phyloP scores from a whole-genome alignment of 2,797 vertebrate genomes.

The Clamator glandarius region DNA sequence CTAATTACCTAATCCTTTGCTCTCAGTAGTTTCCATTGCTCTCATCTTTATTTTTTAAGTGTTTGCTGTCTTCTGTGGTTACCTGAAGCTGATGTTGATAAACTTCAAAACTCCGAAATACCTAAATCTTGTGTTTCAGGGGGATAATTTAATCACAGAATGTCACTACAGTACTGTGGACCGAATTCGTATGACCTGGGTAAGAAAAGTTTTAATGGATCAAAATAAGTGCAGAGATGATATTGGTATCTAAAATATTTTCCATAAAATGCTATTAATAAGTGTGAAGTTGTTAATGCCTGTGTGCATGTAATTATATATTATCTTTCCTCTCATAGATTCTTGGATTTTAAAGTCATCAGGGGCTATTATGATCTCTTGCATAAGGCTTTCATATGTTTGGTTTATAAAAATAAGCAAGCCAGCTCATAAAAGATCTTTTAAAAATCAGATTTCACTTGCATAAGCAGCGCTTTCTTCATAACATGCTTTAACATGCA shows the following conservation, averaged over 20 bases:
- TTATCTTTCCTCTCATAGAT: neutral
- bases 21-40: neutral
- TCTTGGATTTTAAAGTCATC: neutral
- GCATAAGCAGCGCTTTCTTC: neutral
- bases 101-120: constrained; percentile 1
- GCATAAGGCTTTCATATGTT: neutral
- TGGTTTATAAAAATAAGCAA: neutral
- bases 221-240: neutral
- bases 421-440: neutral
- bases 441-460: neutral
- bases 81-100: neutral
- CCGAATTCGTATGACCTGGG: constrained; percentile 87
- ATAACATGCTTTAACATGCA: neutral
- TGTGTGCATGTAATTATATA: neutral
- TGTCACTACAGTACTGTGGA: constrained; percentile 86
- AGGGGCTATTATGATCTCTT: neutral
- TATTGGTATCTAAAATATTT: neutral
- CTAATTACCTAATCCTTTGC: neutral
- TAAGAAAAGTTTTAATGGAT: constrained; percentile 71
- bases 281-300: neutral
- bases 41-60: neutral
- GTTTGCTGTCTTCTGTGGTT: neutral
- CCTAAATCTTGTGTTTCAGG: constrained; percentile 76
- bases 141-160: constrained; percentile 88
- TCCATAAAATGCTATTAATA: neutral